Base-by-base conservation (phyloP, 2,888 invertebrate species). In the Alentia gelatinosa region DNA sequence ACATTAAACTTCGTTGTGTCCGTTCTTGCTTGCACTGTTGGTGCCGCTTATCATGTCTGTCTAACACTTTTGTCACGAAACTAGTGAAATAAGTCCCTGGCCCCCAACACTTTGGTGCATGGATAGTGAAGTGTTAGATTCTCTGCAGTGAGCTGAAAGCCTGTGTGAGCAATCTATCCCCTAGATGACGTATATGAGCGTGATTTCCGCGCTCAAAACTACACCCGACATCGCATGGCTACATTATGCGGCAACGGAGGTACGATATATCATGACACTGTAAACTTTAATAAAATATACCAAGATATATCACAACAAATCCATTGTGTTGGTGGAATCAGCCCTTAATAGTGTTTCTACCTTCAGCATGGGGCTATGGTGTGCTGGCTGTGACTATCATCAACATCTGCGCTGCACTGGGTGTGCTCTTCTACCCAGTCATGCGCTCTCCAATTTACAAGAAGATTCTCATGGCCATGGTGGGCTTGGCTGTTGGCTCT, bases 401-500 rank as follows among this genome's bases (percentile, higher is more conserved):
- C 92, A 98, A 98, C 94, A 97, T 98, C 0, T 98, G 98, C 94
- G 98, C 98, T n/a, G 96, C 98, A 39, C 96, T 98, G 26, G 98
- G 98, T 0, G 98, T 98, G 9, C 97, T 98, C 0, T 98, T 98
- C 7, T 98, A 98, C 94, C 98, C 98, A 0, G 97, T 98, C 42
- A 98, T 98, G 98, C 98, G 94, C 91, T 94, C 92, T 79, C 98
- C 94, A 97, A 98, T 98, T 95, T 98, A 98, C 95, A 97, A 98
- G 94, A 98, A 98, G 93, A 96, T 98, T 37, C 96, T 98, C 90
- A 98, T 98, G 95, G 98, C 98, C 96, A 96, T 98, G 93, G 98
- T 98, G 1, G 98, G 98, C 0, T 96, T 98, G 93, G 98, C 98
- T 23, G 98, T 98, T 56, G 98, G 98, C 0, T 98, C 98, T 0